Evolutionary conservation across 2,888 invertebrate genomes (phyloP).

Genomic region (Camponotus fellah): DNA sequence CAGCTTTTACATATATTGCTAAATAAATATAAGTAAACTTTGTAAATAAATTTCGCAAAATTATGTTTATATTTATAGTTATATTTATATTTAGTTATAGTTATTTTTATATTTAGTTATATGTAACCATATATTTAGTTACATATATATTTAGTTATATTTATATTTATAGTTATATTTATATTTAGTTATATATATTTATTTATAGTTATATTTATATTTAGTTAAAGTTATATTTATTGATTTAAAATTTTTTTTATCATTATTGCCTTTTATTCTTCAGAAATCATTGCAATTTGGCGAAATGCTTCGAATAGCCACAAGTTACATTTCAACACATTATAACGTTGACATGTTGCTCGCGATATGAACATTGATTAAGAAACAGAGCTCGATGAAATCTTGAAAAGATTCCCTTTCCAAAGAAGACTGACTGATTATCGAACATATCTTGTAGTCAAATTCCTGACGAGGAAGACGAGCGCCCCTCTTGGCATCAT

Average conservation of each 20-base stretch:
- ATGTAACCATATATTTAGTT: no score
- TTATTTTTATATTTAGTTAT: no score
- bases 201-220: no score
- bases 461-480: conserved; percentile 68
- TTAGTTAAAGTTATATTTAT: no score
- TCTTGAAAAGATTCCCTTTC: conserved; percentile 30
- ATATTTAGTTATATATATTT: no score
- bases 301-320: not conserved
- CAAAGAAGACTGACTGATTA: conserved; percentile 37
- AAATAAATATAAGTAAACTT: not conserved
- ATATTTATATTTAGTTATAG: no score
- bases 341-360: conserved; percentile 2
- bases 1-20: not conserved
- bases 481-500: conserved; percentile 63
- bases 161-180: no score
- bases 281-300: not conserved
- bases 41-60: not conserved
- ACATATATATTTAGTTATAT: no score
- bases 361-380: conserved; percentile 38
- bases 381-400: conserved; percentile 49
- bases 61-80: no score
- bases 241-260: not conserved
- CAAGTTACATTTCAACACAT: conserved; percentile 25
- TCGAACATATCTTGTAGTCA: conserved; percentile 59
- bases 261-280: not conserved